Evolutionary conservation across 2,888 invertebrate species (phyloP).

Genomic region (Atrina japonica): DNA sequence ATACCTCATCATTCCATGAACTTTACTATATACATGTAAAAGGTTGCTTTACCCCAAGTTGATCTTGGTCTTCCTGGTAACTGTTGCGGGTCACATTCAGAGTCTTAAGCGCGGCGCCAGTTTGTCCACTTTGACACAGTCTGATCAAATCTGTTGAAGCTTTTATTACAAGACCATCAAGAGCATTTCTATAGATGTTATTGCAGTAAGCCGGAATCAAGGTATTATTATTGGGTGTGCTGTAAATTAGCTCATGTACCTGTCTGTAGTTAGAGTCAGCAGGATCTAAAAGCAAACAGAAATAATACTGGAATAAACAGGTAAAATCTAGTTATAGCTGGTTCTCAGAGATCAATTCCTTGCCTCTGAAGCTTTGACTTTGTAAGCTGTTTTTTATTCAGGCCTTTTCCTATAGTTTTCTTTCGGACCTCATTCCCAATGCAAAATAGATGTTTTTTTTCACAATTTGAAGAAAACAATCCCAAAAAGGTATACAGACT

Average conservation of each 20-base stretch:
- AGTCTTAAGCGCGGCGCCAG: no score
- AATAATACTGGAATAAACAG: not conserved
- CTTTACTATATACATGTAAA: not conserved
- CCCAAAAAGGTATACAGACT: no score
- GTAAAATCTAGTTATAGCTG: not conserved
- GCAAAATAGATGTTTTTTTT: no score
- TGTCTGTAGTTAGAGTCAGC: constrained; percentile 17
- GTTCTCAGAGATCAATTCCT: no score
- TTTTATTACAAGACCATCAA: not conserved
- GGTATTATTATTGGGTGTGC: not conserved
- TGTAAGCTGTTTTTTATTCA: no score
- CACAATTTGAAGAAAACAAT: no score
- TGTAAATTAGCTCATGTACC: constrained; percentile 10
- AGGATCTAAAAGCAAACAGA: not conserved
- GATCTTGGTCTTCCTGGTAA: no score
- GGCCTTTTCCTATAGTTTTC: no score
- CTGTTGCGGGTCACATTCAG: no score
- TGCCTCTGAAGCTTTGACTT: no score
- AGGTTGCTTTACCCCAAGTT: not conserved
- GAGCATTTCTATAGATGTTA: not conserved
- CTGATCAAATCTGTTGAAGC: constrained; percentile 6
- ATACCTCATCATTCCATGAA: not conserved
- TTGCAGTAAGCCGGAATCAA: not conserved
- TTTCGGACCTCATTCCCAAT: no score
- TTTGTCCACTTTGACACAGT: not conserved